phyloP scores from a whole-genome alignment of 2,797 vertebrate genomes.

The Columba guinea region DNA sequence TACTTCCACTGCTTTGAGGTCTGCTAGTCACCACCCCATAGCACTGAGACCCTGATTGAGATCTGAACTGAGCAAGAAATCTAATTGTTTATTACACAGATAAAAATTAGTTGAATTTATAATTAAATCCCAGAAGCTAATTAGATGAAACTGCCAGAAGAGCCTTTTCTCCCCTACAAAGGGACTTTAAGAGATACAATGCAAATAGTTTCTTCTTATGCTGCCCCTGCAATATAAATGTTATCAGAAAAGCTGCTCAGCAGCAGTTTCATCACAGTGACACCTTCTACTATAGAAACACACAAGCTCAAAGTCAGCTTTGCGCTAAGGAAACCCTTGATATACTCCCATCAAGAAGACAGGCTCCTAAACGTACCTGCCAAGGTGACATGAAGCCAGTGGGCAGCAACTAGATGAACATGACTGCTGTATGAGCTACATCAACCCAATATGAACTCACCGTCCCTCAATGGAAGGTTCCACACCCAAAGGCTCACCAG shows the following conservation, averaged over 20 bases:
- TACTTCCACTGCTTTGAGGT: not conserved
- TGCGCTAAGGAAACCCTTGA: not conserved
- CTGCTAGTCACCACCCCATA: not conserved
- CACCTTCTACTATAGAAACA: not conserved
- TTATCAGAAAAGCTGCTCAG: not conserved
- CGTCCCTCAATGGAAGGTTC: not conserved
- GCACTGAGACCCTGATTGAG: not conserved
- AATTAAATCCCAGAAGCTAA: constrained; percentile 34
- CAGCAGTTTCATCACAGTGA: not conserved
- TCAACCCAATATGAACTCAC: not conserved
- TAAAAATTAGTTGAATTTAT: not conserved
- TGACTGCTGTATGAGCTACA: not conserved
- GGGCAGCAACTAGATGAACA: not conserved
- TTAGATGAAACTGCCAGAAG: not conserved
- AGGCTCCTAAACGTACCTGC: not conserved
- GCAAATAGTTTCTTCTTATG: not conserved
- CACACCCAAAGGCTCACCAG: not conserved
- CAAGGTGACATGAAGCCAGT: not conserved
- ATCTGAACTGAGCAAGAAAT: not conserved
- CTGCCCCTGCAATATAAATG: not conserved
- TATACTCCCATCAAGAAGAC: not conserved
- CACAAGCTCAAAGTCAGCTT: not conserved
- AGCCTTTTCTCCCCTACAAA: not conserved
- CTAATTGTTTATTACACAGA: not conserved
- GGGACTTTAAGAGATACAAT: not conserved